phyloP scores from a whole-genome alignment of 2,797 vertebrate genomes.

The Cuculus canorus region DNA sequence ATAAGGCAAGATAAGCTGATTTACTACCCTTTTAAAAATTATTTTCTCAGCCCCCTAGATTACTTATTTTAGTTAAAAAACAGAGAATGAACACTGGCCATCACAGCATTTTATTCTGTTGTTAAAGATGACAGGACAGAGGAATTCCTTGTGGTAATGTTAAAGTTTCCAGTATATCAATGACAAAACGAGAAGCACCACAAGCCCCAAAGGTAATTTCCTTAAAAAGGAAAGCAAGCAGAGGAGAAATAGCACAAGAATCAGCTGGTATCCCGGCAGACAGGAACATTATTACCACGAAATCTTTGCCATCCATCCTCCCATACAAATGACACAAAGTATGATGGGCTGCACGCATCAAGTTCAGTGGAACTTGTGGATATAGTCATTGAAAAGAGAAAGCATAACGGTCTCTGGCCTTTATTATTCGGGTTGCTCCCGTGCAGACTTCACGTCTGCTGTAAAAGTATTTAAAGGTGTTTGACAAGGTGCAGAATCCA shows the following conservation, averaged over 20 bases:
- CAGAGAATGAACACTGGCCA: not conserved
- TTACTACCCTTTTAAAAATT: not conserved
- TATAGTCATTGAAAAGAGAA: not conserved
- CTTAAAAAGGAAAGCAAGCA: not conserved
- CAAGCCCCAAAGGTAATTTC: not conserved
- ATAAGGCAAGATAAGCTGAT: not conserved
- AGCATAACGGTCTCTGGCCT: not conserved
- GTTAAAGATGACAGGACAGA: not conserved
- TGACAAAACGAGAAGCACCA: slow-evolving; percentile 19
- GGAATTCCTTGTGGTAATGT: not conserved
- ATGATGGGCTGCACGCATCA: not conserved
- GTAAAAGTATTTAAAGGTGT: not conserved
- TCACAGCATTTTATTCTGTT: not conserved
- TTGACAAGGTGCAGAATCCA: slow-evolving; percentile 33
- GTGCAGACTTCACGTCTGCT: not conserved
- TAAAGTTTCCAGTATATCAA: not conserved
- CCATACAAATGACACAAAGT: not conserved
- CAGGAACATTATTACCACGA: not conserved
- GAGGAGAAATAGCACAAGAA: not conserved
- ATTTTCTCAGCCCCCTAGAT: not conserved
- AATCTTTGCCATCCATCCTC: not conserved
- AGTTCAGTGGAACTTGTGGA: not conserved
- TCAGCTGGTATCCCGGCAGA: not conserved
- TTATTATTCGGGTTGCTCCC: not conserved
- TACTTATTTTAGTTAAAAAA: not conserved